Evolutionary conservation across 2,888 invertebrate genomes (phyloP), one percentile per base, ranked within the genome.

Genomic region (Meloe dianella): DNA sequence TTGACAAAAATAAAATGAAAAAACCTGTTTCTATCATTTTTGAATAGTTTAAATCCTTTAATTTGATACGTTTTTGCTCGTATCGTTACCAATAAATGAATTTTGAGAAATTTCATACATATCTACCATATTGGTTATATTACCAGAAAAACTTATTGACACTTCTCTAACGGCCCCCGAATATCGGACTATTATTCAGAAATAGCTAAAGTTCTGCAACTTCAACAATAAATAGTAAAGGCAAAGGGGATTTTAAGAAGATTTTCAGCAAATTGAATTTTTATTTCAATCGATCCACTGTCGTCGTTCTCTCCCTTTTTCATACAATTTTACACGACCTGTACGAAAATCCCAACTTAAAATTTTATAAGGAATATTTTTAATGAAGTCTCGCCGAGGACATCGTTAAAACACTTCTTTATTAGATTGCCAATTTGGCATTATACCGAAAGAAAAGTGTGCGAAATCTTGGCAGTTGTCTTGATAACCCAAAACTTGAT

Each of bases 391-490:
- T 78, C 78, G 75, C 67, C 70, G 72, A 72, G 75, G 78, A 77
- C 77, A 74, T 75, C 74, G 77, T 76, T 79, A 78, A 77, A 77
- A 78, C 76, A 78, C 77, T 78, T 75, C 78, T 75, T 80, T 80
- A 80, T 80, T 79, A 78, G 78, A 80, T 80, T 80, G 79, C 75
- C 79, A 79, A 80, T 80, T 80, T 79, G 78, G 78, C 75, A 77
- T 78, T 76, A 80, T 77, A 75, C 74, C 70, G 73, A 73, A 74
- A 62, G 54, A 65, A 67, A 71, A 66, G 67, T 69, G 72, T 68
- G 64, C 66, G 70, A 65, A 71, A 74, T 74, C 69, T 73, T 67
- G 65, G 62, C 64, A 76, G 76, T 77, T 78, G 38, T 38, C 38
- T 38, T 14, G 12, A 3, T n/a, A n/a, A 38, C 76, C 77, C 73